These are phyloP conservation scores for Gila robusta DNA, from an alignment of 2,797 vertebrate species.

Conservation along the genomic window DNA sequence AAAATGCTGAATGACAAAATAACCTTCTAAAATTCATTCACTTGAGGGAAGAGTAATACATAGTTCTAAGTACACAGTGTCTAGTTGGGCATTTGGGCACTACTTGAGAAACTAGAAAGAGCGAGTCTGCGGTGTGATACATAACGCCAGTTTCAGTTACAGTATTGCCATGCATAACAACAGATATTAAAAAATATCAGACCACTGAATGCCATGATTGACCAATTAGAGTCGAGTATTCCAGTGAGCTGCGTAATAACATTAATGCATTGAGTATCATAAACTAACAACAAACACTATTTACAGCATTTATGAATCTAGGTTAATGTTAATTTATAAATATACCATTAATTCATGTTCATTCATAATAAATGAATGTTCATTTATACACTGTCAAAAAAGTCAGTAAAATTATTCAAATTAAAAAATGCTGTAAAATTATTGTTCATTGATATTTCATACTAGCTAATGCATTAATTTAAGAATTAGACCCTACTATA, in stretches of 20 bases:
- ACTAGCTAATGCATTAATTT: background rate
- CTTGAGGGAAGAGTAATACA: background rate
- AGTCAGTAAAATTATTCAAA: background rate
- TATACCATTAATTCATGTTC: background rate
- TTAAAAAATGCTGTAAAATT: background rate
- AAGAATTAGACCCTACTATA: background rate
- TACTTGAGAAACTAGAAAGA: background rate
- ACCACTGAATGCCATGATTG: background rate
- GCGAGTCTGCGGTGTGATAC: background rate
- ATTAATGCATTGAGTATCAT: background rate
- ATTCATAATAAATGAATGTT: background rate
- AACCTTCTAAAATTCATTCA: background rate
- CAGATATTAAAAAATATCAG: background rate
- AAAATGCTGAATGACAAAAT: too few relatives aligned
- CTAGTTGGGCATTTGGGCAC: background rate
- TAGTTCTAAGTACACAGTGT: background rate
- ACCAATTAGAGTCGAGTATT: constrained; percentile 7
- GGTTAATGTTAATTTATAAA: background rate
- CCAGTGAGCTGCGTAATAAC: background rate
- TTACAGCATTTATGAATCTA: constrained; percentile 1
- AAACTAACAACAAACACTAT: background rate
- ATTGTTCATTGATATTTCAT: background rate
- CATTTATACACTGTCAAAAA: background rate
- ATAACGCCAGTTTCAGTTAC: background rate
- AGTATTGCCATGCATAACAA: background rate